Evolutionary conservation across 2,888 invertebrate genomes (phyloP), one percentile per base, ranked within the genome.

Genomic region (Dasysyrphus albostriatus): DNA sequence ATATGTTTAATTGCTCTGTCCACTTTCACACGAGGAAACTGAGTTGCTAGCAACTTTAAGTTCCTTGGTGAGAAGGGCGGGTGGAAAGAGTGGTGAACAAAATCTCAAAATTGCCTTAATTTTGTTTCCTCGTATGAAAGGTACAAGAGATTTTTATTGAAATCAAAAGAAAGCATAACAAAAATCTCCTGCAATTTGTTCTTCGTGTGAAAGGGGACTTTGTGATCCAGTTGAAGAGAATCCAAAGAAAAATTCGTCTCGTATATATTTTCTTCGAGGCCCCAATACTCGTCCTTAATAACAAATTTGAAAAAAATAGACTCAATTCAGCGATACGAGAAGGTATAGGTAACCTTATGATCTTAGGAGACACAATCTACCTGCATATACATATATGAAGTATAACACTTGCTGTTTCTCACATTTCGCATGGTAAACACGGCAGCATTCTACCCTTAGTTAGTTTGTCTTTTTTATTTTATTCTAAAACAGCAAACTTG

Each of bases 331-430:
- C 14, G 29, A 32, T 14, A 34, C 4, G 12, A 12, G 19, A 42
- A 34, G 59, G 7, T 10, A 37, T 39, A n/a, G n/a, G n/a, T 61
- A 69, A 63, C 47, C 47, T 49, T 47, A 51, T 73, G 58, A 70
- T 54, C 39, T 37, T 14, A 51, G 39, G 42, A 44, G 59, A 49
- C 16, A 51, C 37, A 37, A 51, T 29, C 56, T 51, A 24, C 24
- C n/a, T n/a, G n/a, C n/a, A n/a, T n/a, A 24, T 12, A 8, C 54
- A 47, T 54, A 16, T 37, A 69, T 39, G 16, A 7, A 37, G 47
- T 16, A 78, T 63, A 72, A 87, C 82, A 83, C 75, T 82, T 87
- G 74, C 63, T 65, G 16, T 69, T 67, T 80, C 80, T 76, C 80
- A 80, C 72, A 83, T 74, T 56, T 39, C 56, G 54, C 54, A 73